Evolutionary conservation across 2,888 invertebrate genomes (phyloP), one percentile per base, ranked within the genome.

Genomic region (Apomyelois bistriatella): DNA sequence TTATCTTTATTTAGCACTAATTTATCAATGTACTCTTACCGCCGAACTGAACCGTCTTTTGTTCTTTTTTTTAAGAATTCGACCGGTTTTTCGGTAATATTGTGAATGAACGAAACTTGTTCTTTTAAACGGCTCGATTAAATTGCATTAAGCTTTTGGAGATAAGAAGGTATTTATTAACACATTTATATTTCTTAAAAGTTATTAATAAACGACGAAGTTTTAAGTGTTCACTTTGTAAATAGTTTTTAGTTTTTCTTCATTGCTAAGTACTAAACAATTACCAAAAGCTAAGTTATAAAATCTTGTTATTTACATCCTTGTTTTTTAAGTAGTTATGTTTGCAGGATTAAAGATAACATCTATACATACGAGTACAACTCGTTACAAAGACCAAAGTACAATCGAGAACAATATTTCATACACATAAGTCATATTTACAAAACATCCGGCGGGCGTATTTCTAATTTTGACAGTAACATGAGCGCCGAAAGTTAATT

Each of bases 1-100:
- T 90, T 88, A 88, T 83, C 85, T 86, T 85, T 82, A 90, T 87
- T 86, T 85, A 82, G 77, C 70, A 71, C 77, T 79, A 77, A 82
- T 86, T 87, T 85, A 85, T 85, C 79, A 82, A 76, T 62, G 69
- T 68, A 5, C 22, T 22, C 22, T 22, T 22, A 60, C 62, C 61
- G 62, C 64, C 67, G 75, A 72, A 70, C 70, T 65, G 60, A 59
- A 60, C 28, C 53, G 48, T 53, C 60, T 53, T 56, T 57, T 50
- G 51, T 53, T 56, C 59, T 58, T 53, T 56, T 60, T 58, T 63
- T 62, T 10, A 56, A 51, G 55, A 48, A 48, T 32, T 55, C 35
- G 43, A 43, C 42, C 51, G 42, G 42, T 51, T 51, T 51, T 32
- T 35, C 36, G 10, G 42, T 43, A 36, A 43, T 17, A 50, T 32